A percentile compares a stretch with the other conserved stretches of the same genome.
phyloP scores from a whole-genome alignment of 2,888 invertebrate genomes.

The Melikaiella ostensackeni region DNA sequence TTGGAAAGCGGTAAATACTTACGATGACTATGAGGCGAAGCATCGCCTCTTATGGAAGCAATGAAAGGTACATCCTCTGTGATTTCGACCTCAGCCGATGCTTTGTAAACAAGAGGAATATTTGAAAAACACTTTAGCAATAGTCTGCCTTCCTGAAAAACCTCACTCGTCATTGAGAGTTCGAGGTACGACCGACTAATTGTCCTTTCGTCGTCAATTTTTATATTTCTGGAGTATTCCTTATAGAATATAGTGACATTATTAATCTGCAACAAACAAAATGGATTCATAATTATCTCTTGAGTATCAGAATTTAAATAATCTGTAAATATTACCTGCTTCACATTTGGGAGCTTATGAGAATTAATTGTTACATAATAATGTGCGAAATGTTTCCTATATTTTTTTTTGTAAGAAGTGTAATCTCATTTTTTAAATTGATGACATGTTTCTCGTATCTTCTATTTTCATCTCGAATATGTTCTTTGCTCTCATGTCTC shows the following conservation, averaged over 20 bases:
- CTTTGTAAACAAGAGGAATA: constrained; percentile 69
- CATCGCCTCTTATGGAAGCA: constrained; percentile 73
- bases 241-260: constrained; percentile 59
- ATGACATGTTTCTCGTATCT: background rate
- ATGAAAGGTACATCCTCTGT: constrained; percentile 70
- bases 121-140: constrained; percentile 68
- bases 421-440: background rate
- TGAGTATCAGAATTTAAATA: background rate
- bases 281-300: background rate
- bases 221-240: constrained; percentile 53
- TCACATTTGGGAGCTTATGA: too few relatives aligned
- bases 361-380: too few relatives aligned
- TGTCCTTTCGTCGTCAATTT: constrained; percentile 56
- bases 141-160: constrained; percentile 68
- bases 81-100: constrained; percentile 66
- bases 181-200: constrained; percentile 66
- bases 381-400: background rate
- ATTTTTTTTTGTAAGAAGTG: background rate
- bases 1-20: constrained; percentile 54
- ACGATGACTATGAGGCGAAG: constrained; percentile 71
- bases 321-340: too few relatives aligned
- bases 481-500: background rate
- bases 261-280: constrained; percentile 63
- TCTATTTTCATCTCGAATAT: background rate
- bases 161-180: constrained; percentile 65